These are phyloP conservation scores for Littorina saxatilis DNA, from an alignment of 1,140 invertebrate genomes.

Conservation along the genomic window DNA sequence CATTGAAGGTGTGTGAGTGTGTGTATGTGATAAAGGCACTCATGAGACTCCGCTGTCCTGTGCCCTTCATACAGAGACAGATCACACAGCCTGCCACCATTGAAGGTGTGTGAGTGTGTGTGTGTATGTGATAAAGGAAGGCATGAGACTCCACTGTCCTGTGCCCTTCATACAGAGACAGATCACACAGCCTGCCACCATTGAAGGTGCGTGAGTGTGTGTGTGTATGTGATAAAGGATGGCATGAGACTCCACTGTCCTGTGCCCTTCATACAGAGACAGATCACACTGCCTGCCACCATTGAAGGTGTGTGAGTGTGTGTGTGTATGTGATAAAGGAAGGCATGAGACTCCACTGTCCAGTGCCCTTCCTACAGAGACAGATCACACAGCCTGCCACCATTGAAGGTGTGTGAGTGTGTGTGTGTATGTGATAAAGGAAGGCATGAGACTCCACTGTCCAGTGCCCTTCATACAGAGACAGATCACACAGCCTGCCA, in stretches of 20 bases:
- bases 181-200: slow-evolving; percentile 39
- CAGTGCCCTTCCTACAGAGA: slow-evolving; percentile 83
- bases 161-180: slow-evolving; percentile 84
- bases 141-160: slow-evolving; percentile 71
- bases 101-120: too few relatives aligned
- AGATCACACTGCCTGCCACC: slow-evolving; percentile 59
- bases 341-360: slow-evolving; percentile 70
- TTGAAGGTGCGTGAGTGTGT: slow-evolving; percentile 48
- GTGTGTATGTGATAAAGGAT: slow-evolving; percentile 76
- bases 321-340: slow-evolving; percentile 76
- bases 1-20: slow-evolving; percentile 44
- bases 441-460: slow-evolving; percentile 71
- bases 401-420: slow-evolving; percentile 44
- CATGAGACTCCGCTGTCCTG: slow-evolving; percentile 71
- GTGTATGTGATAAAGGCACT: slow-evolving; percentile 75
- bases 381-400: slow-evolving; percentile 63
- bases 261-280: slow-evolving; percentile 83
- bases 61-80: slow-evolving; percentile 83
- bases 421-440: slow-evolving; percentile 75
- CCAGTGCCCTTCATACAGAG: slow-evolving; percentile 83
- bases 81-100: slow-evolving; percentile 42
- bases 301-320: slow-evolving; percentile 46
- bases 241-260: slow-evolving; percentile 71
- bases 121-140: slow-evolving; percentile 75
- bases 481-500: slow-evolving; percentile 63